Base-by-base conservation (phyloP, 2,888 invertebrate genomes). In the Cactoblastis cactorum region DNA sequence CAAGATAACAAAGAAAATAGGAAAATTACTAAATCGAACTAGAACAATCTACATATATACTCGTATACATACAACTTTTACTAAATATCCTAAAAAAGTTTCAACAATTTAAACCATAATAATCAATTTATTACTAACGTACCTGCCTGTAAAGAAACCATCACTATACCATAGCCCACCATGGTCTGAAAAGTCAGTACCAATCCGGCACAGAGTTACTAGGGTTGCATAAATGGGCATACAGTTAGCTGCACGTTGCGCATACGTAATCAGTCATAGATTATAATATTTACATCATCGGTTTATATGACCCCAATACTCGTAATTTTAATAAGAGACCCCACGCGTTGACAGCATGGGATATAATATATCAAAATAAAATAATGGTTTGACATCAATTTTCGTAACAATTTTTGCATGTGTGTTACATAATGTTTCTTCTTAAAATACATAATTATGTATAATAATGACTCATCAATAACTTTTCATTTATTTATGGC, bases 181-280 rank as follows among this genome's bases (percentile, higher is more conserved):
- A 74, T 70, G 71, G 62, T 48, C 53, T 57, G 17, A 43, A 2
- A 33, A 9, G 22, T 6, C 24, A 24, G 14, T 47, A 37, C 15
- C 9, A 15, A 24, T 14, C 28, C 38, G 15, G 8, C 18, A 9
- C n/a, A 24, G 9, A 14, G 32, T 54, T 63, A 70, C 67, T 63
- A 65, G 69, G 70, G 55, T 46, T 51, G 51, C 77, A 72, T 77
- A 81, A 69, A 79, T 62, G 77, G 83, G 53, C 69, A 59, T 80
- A 86, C 86, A 83, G 86, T 86, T 87, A 87, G 60, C 60, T 59
- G 56, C 67, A 69, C 73, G 77, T 58, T 57, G 60, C 57, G 85
- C 74, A 84, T 86, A 74, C 76, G 66, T 77, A 82, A 86, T 80
- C 56, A 37, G 5, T 22, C 9, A 65, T 63, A 69, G 72, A 73